Conservation (phyloP, 2,888 invertebrate species). For the Strigamia maritima region DNA sequence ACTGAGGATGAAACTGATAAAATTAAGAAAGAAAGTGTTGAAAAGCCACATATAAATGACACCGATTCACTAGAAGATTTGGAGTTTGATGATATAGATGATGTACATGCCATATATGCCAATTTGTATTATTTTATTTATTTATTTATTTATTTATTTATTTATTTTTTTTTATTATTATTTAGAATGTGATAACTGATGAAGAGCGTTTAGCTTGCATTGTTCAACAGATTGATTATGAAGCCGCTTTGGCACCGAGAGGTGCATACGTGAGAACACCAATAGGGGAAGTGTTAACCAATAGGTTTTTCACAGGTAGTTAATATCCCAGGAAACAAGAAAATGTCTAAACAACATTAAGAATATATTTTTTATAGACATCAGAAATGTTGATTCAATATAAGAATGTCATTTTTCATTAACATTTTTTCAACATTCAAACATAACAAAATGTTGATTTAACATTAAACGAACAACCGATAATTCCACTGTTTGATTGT, state of each 20-base stretch:
- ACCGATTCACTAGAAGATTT: background rate
- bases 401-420: too few relatives aligned
- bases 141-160: too few relatives aligned
- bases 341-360: too few relatives aligned
- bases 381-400: too few relatives aligned
- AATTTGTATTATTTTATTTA: too few relatives aligned
- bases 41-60: background rate
- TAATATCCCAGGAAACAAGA: too few relatives aligned
- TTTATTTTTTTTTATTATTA: background rate
- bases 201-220: slow-evolving; percentile 73
- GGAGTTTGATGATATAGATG: background rate
- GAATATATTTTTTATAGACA: too few relatives aligned
- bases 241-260: slow-evolving; percentile 73
- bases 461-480: too few relatives aligned
- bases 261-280: slow-evolving; percentile 72
- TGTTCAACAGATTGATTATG: slow-evolving; percentile 67
- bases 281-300: slow-evolving; percentile 68
- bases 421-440: too few relatives aligned
- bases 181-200: slow-evolving; percentile 62
- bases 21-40: background rate
- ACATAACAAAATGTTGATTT: too few relatives aligned
- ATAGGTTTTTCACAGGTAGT: slow-evolving; percentile 58
- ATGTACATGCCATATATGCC: too few relatives aligned
- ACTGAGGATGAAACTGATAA: background rate
- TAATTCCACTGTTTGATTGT: too few relatives aligned